Conservation (phyloP, 1,140 invertebrate species). For the Plutomurus gul region DNA sequence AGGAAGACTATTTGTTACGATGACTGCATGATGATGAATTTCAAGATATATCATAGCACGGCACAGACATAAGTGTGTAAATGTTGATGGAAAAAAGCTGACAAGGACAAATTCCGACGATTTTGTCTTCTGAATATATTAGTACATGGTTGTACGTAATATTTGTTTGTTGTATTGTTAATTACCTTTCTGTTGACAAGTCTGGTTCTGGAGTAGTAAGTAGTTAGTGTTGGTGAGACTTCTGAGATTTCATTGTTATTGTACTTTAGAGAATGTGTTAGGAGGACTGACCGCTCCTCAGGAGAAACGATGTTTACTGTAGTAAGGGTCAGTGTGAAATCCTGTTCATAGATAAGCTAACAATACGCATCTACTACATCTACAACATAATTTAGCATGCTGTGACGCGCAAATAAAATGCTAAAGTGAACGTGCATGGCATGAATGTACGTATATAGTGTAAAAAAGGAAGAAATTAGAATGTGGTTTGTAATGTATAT, state of each 20-base stretch:
- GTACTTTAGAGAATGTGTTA: neutral
- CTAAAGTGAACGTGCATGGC: conserved; percentile 5
- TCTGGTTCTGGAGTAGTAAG: conserved; percentile 13
- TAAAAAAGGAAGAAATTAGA: neutral
- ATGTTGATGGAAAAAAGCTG: neutral
- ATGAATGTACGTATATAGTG: neutral
- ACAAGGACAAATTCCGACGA: neutral
- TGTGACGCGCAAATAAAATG: neutral
- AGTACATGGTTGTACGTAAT: neutral
- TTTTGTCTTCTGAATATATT: neutral
- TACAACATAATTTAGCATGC: neutral
- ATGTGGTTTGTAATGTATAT: conserved; percentile 7
- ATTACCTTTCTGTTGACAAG: neutral
- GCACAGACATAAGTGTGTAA: conserved; percentile 9
- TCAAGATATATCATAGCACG: neutral
- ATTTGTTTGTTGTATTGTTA: conserved; percentile 12
- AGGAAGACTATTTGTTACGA: conserved; percentile 3
- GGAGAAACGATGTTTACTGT: neutral
- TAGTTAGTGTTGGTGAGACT: conserved; percentile 25
- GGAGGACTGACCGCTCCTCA: neutral
- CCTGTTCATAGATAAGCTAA: neutral
- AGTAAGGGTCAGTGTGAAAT: neutral
- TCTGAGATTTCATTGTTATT: conserved; percentile 16
- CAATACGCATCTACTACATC: neutral
- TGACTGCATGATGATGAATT: conserved; percentile 27